phyloP scores from a whole-genome alignment of 2,888 invertebrate genomes.

The Euphydryas editha region DNA sequence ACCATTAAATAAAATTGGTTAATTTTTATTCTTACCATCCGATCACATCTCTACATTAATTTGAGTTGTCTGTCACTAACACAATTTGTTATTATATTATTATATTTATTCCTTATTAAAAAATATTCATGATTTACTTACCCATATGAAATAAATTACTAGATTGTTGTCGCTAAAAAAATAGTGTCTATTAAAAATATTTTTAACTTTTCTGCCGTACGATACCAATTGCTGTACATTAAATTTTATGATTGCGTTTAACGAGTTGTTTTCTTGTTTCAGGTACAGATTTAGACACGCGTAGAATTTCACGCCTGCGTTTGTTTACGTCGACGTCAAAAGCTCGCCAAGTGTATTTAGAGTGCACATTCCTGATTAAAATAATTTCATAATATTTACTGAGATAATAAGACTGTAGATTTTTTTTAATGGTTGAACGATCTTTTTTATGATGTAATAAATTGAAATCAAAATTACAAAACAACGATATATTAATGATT shows the following conservation, averaged over 20 bases:
- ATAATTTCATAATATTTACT: neutral
- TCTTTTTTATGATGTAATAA: too few relatives aligned
- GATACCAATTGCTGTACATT: conserved; percentile 6
- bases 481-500: too few relatives aligned
- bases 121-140: too few relatives aligned
- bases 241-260: conserved; percentile 22
- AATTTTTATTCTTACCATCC: too few relatives aligned
- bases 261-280: conserved; percentile 25
- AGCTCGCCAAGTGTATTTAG: neutral
- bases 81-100: too few relatives aligned
- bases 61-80: too few relatives aligned
- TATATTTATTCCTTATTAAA: too few relatives aligned
- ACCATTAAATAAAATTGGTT: too few relatives aligned
- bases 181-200: conserved; percentile 2
- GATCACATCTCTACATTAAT: too few relatives aligned
- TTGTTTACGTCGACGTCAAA: neutral
- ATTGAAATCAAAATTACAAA: too few relatives aligned
- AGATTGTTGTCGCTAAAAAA: neutral
- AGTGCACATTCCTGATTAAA: neutral
- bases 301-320: neutral
- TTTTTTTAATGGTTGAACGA: too few relatives aligned
- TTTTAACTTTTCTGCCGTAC: neutral
- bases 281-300: conserved; percentile 18
- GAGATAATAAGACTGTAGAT: too few relatives aligned
- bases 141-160: neutral